Evolutionary conservation across 2,888 invertebrate species (phyloP), one percentile per base, ranked within the genome.

Genomic region (Kuschelorhynchus macadamiae): DNA sequence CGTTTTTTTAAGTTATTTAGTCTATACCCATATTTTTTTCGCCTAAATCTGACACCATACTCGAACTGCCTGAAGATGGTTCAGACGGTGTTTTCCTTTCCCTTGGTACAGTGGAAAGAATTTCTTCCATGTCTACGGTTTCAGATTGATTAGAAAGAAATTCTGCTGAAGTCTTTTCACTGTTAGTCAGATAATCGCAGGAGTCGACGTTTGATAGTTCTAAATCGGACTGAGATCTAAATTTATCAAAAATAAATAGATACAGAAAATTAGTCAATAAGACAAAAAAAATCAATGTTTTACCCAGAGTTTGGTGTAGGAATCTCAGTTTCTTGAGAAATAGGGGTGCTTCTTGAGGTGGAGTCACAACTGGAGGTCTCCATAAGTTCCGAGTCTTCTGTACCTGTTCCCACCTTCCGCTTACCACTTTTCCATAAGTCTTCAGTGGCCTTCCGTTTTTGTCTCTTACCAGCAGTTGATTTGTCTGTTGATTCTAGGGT

Each of bases 281-380:
- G 30, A 25, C 7, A 7, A 25, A 7, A 3, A 25, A 7, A 3
- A 25, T 7, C 25, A 1, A 21, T 20, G 33, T 17, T 11, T 60
- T 86, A 86, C 74, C 70, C 85, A 0, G 86, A 85, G 7, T 85
- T 86, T 0, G 87, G 86, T 0, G 86, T 87, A 2, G 84, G 83
- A 9, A 84, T 83, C 57, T 87, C 87, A 44, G 82, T 82, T 46
- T 86, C 86, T 68, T 82, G 76, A 41, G 84, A 82, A 55, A 86
- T 84, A 44, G 86, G 86, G 55, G 86, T 87, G 74, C 87, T 87
- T 71, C 88, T 83, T 57, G 88, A 88, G 61, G 87, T 88, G n/a
- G 88, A 88, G 78, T 88, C 88, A 72, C 88, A 88, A 68, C 87
- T 87, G 9, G 90, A 91, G 0, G 90, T 88, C 73, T 90, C 90